These are phyloP conservation scores for Myiotriccus ornatus DNA, from an alignment of 2,797 vertebrate species.

Conservation along the genomic window DNA sequence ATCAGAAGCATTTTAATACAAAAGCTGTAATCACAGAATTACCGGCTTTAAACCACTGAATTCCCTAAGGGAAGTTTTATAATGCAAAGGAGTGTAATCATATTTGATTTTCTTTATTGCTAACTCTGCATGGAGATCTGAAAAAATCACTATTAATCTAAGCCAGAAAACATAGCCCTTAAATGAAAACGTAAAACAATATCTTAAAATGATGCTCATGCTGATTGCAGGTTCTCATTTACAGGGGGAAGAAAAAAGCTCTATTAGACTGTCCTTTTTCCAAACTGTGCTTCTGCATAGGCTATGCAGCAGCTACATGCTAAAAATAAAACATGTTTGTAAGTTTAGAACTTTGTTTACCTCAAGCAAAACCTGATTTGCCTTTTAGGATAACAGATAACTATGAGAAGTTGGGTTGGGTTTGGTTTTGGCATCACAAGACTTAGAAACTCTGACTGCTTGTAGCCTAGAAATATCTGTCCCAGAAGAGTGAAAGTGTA, in stretches of 20 bases:
- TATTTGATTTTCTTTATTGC: conserved; percentile 24
- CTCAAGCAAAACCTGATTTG: not conserved
- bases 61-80: conserved; percentile 14
- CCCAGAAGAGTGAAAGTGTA: not conserved
- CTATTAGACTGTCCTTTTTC: not conserved
- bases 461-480: not conserved
- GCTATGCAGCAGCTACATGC: not conserved
- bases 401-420: not conserved
- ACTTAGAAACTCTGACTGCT: not conserved
- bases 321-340: conserved; percentile 10
- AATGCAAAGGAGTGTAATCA: conserved; percentile 22
- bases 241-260: not conserved
- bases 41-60: conserved; percentile 32
- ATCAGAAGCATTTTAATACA: conserved; percentile 42
- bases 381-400: not conserved
- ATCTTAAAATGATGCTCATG: not conserved
- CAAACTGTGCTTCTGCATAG: not conserved
- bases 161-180: not conserved
- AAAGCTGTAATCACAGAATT: conserved; percentile 52
- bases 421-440: not conserved
- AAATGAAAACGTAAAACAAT: conserved; percentile 22
- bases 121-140: not conserved
- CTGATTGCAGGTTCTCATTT: not conserved
- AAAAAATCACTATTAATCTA: conserved; percentile 23
- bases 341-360: not conserved